phyloP scores from a whole-genome alignment of 1,140 invertebrate species.

The Dufourea novaeangliae region DNA sequence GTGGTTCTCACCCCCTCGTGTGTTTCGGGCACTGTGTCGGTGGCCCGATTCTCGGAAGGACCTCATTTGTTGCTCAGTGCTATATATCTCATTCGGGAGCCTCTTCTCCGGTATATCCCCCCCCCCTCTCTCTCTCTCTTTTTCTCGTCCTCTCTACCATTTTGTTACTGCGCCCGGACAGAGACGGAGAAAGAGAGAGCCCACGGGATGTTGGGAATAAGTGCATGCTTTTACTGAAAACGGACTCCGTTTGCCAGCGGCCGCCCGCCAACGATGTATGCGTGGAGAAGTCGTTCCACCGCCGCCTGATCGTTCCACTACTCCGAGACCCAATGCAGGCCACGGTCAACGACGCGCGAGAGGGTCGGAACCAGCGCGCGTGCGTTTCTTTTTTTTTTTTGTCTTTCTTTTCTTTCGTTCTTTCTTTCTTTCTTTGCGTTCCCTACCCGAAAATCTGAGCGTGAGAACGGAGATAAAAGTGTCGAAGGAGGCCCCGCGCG shows the following conservation, averaged over 20 bases:
- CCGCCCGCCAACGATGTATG: slow-evolving; percentile 2
- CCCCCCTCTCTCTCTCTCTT: slow-evolving; percentile 36
- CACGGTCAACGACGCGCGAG: slow-evolving; percentile 32
- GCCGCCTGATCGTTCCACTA: slow-evolving; percentile 22
- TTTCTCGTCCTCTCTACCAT: too few species aligned
- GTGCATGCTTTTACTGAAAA: slow-evolving; percentile 67
- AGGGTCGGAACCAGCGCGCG: slow-evolving; percentile 24
- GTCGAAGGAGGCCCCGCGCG: slow-evolving; percentile 28
- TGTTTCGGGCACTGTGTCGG: slow-evolving; percentile 76
- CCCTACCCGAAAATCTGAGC: slow-evolving; percentile 43
- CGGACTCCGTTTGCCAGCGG: slow-evolving; percentile 40
- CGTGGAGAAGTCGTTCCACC: slow-evolving; percentile 7
- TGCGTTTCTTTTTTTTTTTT: slow-evolving; percentile 5
- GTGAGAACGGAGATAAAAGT: slow-evolving; percentile 63
- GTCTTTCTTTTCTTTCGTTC: neutral
- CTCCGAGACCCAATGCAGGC: slow-evolving; percentile 18
- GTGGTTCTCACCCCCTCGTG: slow-evolving; percentile 77
- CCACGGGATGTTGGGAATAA: slow-evolving; percentile 64
- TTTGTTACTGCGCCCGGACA: neutral
- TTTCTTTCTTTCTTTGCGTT: slow-evolving; percentile 1
- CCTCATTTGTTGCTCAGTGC: slow-evolving; percentile 79
- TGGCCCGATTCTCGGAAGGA: slow-evolving; percentile 82
- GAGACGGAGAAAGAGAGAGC: too few species aligned
- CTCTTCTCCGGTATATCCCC: slow-evolving; percentile 23
- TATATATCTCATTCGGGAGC: slow-evolving; percentile 67